Percentiles rank a stretch among this genome's conserved stretches.
Conservation (phyloP, 23 tunicate species). For the Corella eumyota region DNA sequence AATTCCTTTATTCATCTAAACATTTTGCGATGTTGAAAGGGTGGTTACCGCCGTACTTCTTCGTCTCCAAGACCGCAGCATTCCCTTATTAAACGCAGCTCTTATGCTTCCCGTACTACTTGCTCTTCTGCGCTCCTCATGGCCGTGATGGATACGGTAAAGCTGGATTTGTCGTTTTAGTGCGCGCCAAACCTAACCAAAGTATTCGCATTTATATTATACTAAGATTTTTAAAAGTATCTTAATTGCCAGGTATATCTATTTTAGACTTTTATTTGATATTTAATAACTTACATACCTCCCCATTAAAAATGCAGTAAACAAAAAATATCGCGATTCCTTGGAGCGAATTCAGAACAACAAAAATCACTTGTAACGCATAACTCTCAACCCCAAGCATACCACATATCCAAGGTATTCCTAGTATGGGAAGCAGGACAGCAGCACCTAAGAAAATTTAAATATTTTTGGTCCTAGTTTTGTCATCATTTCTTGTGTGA, state of each 20-base stretch:
- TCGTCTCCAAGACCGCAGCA: slow-evolving; percentile 30
- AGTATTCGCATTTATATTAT: neutral
- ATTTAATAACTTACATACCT: slow-evolving; percentile 18
- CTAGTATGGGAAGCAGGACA: slow-evolving; percentile 68
- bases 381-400: slow-evolving; percentile 34
- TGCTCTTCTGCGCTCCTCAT: slow-evolving; percentile 16
- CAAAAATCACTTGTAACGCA: slow-evolving; percentile 36
- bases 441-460: slow-evolving; percentile 38
- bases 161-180: slow-evolving; percentile 42
- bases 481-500: no score
- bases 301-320: slow-evolving; percentile 65
- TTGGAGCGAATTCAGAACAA: slow-evolving; percentile 57
- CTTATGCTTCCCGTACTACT: slow-evolving; percentile 53
- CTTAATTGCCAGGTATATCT: neutral
- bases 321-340: slow-evolving; percentile 70
- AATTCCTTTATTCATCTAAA: neutral
- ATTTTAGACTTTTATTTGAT: neutral
- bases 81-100: slow-evolving; percentile 24
- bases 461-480: neutral
- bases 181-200: slow-evolving; percentile 50
- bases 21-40: slow-evolving; percentile 8
- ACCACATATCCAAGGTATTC: slow-evolving; percentile 81
- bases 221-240: neutral
- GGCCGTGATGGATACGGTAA: slow-evolving; percentile 13
- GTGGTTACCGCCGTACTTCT: slow-evolving; percentile 33